phyloP scores from a whole-genome alignment of 2,888 invertebrate species.

The Agonopterix heracliana region DNA sequence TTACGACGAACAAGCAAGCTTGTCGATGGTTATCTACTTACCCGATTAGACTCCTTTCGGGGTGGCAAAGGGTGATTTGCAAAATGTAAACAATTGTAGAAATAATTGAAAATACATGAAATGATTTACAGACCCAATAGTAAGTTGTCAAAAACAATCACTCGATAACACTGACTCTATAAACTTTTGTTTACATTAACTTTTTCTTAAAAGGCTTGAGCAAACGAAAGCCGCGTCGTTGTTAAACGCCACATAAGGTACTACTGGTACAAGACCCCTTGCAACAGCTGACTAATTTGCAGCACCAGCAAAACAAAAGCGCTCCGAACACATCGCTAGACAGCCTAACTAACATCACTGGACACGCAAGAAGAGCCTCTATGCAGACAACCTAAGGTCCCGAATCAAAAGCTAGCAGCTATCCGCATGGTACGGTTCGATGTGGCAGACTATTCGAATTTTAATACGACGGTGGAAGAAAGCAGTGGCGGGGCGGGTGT shows the following conservation, averaged over 20 bases:
- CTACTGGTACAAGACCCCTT: slow-evolving; percentile 38
- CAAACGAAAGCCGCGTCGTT: slow-evolving; percentile 21
- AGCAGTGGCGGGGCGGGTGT: slow-evolving; percentile 24
- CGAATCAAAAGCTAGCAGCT: slow-evolving; percentile 33
- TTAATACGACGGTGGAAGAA: slow-evolving; percentile 45
- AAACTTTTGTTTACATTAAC: neutral
- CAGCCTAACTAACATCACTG: slow-evolving; percentile 27
- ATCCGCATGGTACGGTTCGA: slow-evolving; percentile 58
- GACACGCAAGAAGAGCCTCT: slow-evolving; percentile 38
- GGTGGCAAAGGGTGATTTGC: too few relatives aligned
- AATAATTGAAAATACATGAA: slow-evolving; percentile 2
- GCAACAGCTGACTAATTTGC: slow-evolving; percentile 71
- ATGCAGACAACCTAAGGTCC: slow-evolving; percentile 33
- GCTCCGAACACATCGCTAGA: slow-evolving; percentile 20
- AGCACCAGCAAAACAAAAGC: slow-evolving; percentile 62
- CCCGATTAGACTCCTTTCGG: too few relatives aligned
- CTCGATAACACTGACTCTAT: neutral
- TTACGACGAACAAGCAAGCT: too few relatives aligned
- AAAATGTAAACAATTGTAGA: too few relatives aligned
- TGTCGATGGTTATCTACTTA: too few relatives aligned
- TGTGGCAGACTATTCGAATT: slow-evolving; percentile 64
- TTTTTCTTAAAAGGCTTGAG: neutral
- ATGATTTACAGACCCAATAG: slow-evolving; percentile 2
- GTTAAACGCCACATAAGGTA: slow-evolving; percentile 42
- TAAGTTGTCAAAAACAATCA: neutral